Percentiles rank a stretch among this genome's conserved stretches.
Evolutionary conservation across 2,888 invertebrate species (phyloP).

Genomic region (Yponomeuta plumbellus): DNA sequence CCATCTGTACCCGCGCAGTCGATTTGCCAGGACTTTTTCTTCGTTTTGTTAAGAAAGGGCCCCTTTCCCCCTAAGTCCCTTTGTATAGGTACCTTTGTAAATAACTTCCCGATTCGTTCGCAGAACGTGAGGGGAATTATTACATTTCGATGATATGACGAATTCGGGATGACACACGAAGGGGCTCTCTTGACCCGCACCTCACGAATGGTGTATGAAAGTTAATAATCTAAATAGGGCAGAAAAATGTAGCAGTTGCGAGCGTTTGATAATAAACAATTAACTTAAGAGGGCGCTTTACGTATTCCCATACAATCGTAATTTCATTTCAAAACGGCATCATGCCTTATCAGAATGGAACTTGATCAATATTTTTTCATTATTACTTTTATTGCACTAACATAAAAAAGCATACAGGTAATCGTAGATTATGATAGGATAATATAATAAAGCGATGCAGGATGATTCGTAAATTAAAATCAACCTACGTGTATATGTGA

Average conservation of each 20-base stretch:
- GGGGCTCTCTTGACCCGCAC: constrained; percentile 45
- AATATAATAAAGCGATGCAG: too few species aligned
- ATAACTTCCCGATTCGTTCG: constrained; percentile 56
- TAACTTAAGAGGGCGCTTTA: too few species aligned
- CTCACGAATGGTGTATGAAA: background rate
- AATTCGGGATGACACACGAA: constrained; percentile 57
- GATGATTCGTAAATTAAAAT: too few species aligned
- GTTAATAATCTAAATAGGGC: background rate
- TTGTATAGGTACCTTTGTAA: constrained; percentile 46
- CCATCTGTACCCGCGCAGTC: constrained; percentile 31
- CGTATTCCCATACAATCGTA: too few species aligned
- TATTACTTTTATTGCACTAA: too few species aligned
- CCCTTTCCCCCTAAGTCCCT: constrained; percentile 6
- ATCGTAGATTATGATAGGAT: too few species aligned
- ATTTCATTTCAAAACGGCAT: too few species aligned
- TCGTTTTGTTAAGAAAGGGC: constrained; percentile 1
- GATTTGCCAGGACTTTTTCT: constrained; percentile 35
- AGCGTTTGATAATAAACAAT: too few species aligned
- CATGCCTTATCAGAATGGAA: too few species aligned
- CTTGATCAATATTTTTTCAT: too few species aligned
- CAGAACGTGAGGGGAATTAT: constrained; percentile 54
- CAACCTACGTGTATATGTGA: too few species aligned
- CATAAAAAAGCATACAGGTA: too few species aligned
- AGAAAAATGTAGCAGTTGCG: background rate
- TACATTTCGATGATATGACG: constrained; percentile 72